Percentiles rank a stretch among this genome's conserved stretches.
phyloP scores from a whole-genome alignment of 2,113 vertebrate species.

The Apeltes quadracus region DNA sequence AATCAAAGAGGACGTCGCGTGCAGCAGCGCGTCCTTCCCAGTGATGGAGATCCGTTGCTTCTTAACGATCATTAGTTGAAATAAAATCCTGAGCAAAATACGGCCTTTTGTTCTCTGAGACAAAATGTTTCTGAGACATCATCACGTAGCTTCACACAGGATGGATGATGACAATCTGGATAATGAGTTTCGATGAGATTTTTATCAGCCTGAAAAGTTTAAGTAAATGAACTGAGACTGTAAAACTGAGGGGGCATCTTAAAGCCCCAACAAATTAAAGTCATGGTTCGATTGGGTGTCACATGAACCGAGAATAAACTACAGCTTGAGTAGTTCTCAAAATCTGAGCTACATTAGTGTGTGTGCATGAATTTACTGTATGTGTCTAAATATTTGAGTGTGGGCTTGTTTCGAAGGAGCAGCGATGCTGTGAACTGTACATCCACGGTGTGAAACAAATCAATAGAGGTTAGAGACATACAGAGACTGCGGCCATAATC shows the following conservation, averaged over 20 bases:
- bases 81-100: slow-evolving; percentile 6
- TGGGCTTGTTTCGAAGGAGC: background rate
- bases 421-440: slow-evolving; percentile 10
- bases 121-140: background rate
- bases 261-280: background rate
- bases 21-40: background rate
- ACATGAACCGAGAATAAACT: background rate
- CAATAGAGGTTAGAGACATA: slow-evolving; percentile 14
- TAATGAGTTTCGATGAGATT: background rate
- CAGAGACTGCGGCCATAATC: slow-evolving; percentile 20
- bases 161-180: background rate
- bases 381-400: background rate
- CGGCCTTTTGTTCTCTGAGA: background rate
- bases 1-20: slow-evolving; percentile 1
- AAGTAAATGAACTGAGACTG: too few species aligned
- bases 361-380: background rate
- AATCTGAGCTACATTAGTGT: background rate
- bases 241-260: background rate
- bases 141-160: background rate
- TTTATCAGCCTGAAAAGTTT: background rate
- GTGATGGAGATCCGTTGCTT: background rate
- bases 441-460: slow-evolving; percentile 11
- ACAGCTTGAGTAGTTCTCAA: background rate
- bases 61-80: background rate
- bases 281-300: background rate